Evolutionary conservation across 2,113 vertebrate species (phyloP), one percentile per base, ranked within the genome.

Genomic region (Poeciliopsis prolifica): DNA sequence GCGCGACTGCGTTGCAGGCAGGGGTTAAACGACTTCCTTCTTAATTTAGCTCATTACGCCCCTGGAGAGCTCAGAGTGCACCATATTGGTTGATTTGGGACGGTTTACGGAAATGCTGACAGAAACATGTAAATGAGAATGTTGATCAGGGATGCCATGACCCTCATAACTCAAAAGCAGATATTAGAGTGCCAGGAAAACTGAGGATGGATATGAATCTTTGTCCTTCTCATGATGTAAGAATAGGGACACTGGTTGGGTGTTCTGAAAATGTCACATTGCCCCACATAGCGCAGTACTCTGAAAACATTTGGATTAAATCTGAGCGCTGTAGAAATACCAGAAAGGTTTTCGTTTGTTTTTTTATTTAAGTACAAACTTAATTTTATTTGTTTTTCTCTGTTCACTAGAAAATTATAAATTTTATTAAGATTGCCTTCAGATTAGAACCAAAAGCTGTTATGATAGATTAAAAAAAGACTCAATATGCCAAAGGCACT

Each of bases 21-120:
- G 76, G 86, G 91, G 88, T 89, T 88, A 89, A 92, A 92, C 77
- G 65, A 87, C 79, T 86, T 88, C 90, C 81, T 85, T 85, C 87
- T 88, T 89, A 89, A 92, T 92, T 87, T 87, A 79, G 74, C 90
- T 92, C 87, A 93, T 94, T 94, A 90, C 78, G 76, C 82, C 77
- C 71, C 76, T 37, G n/a, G 85, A 87, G 84, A 90, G 77, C 80
- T 67, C 30, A 2, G 78, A 83, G 83, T 81, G 83, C 74, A 70
- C 72, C 75, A 65, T 75, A 80, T 83, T 82, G 81, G 72, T 78
- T 94, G 87, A 93, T 94, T 91, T 86, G 81, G 82, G 86, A 78
- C 83, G 78, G 92, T 92, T 92, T 91, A 75, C 24, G 14, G 81
- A 83, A 92, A 91, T 80, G 83, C 86, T 78, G 81, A 71, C 84